These are phyloP conservation scores for Sebastes trivittatus DNA, from an alignment of 2,797 vertebrate species.

Conservation along the genomic window DNA sequence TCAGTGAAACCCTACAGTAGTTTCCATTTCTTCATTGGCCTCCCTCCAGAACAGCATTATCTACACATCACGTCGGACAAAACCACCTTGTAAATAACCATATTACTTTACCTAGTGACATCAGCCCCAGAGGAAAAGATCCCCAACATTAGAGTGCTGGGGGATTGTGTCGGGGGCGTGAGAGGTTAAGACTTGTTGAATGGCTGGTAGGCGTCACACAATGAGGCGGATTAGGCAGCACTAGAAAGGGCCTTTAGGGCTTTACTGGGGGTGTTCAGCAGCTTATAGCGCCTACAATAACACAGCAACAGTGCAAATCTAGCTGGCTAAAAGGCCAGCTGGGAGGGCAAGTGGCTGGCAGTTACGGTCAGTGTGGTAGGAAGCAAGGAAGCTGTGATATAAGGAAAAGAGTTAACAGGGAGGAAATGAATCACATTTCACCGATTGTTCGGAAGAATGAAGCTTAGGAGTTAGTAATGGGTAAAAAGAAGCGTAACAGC, in stretches of 20 bases:
- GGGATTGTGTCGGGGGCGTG: constrained; percentile 65
- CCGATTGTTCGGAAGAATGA: neutral
- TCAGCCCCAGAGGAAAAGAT: constrained; percentile 61
- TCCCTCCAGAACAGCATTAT: constrained; percentile 55
- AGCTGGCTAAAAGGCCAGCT: constrained; percentile 39
- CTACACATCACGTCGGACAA: constrained; percentile 46
- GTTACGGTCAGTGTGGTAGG: neutral
- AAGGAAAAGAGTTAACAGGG: neutral
- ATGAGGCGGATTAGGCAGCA: constrained; percentile 78
- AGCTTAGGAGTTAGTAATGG: neutral
- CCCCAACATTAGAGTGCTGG: constrained; percentile 39
- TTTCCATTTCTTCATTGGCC: constrained; percentile 51
- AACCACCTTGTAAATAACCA: constrained; percentile 64
- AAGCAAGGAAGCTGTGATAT: neutral
- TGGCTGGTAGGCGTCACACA: constrained; percentile 73
- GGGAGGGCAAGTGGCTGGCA: constrained; percentile 12
- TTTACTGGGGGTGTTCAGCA: constrained; percentile 73
- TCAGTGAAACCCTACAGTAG: constrained; percentile 35
- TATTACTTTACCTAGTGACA: constrained; percentile 69
- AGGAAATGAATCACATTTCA: neutral
- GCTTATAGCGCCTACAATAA: constrained; percentile 72
- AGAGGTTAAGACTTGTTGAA: constrained; percentile 78
- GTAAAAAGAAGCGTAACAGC: neutral
- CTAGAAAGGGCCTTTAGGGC: constrained; percentile 71
- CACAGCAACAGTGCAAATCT: constrained; percentile 53